Base-by-base conservation (phyloP, 1,140 invertebrate genomes). In the Ladona fulva region DNA sequence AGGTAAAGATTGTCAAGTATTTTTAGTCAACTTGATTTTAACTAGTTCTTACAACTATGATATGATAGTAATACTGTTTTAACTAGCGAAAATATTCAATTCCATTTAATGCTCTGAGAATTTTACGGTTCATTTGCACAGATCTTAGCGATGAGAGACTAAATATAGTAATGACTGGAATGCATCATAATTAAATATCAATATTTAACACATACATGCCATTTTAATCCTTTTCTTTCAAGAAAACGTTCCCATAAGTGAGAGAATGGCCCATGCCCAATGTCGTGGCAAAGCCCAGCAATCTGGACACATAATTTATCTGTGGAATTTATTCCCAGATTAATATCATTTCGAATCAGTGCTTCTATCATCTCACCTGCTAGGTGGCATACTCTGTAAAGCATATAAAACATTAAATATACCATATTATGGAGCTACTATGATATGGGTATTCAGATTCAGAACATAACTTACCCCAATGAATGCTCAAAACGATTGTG, bases 241-340 rank as follows among this genome's bases (percentile, higher is more conserved):
- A 88, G 14, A 73, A 83, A 81, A 8, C 25, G 37, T 81, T 92
- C 90, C 88, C 89, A 92, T 0, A 84, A 80, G 82, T 92, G 91
- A 25, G 89, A 90, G 82, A 90, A 90, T 5, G 91, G 90, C 1
- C 91, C 91, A 83, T 92, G 91, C 37, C 90, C 91, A 1, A 92
- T 80, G 81, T 93, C 91, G 84, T 92, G 92, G 78, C 90, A 88
- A 0, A 93, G 85, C 0, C 89, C 91, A 74, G 91, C 91, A 52
- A 93, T 85, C 81, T 87, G 80, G 8, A 92, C 79, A 22, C 52
- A 66, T 5, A 66, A 22, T 66, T 66, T 66, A 22, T 66, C 52
- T 12, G 3, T 12, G 5, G 3, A 3, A 66, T 66, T 12, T 6
- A 66, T 66, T 12, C 14, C n/a, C 52, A 66, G 12, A 66, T 19